Evolutionary conservation across 1,140 invertebrate genomes (phyloP).

Genomic region (Acromyrmex heyeri): DNA sequence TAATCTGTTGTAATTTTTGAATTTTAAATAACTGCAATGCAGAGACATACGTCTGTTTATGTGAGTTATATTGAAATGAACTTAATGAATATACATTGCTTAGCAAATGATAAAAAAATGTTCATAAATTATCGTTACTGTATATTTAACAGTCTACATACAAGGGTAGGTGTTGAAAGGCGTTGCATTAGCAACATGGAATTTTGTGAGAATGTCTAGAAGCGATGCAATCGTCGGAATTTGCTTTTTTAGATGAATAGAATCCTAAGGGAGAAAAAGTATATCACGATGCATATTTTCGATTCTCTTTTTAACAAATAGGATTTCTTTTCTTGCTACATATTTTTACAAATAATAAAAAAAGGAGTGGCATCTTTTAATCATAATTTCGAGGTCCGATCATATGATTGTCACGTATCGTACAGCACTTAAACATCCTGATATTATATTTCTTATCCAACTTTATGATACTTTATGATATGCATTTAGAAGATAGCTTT

Average conservation of each 20-base stretch:
- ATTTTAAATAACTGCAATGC: background rate
- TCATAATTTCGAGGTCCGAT: conserved; percentile 1
- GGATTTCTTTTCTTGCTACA: background rate
- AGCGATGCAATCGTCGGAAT: conserved; percentile 37
- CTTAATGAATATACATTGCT: background rate
- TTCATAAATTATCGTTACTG: background rate
- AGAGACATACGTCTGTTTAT: background rate
- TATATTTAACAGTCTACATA: conserved; percentile 9
- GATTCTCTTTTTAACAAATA: background rate
- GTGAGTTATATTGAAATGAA: background rate
- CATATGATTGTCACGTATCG: conserved; percentile 15
- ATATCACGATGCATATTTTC: conserved; percentile 53
- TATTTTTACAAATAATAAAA: conserved; percentile 19
- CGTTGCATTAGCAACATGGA: conserved; percentile 26
- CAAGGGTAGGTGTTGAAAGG: background rate
- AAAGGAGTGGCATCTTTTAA: background rate
- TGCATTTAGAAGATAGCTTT: conserved; percentile 29
- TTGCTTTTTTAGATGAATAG: conserved; percentile 51
- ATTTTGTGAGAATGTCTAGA: conserved; percentile 63
- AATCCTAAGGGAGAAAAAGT: background rate
- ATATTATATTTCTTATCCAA: conserved; percentile 27
- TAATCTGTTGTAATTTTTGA: background rate
- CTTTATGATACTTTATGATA: background rate
- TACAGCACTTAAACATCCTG: background rate
- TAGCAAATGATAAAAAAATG: conserved; percentile 11